These are phyloP conservation scores for Tetrao urogallus DNA, from an alignment of 2,113 vertebrate genomes.

Conservation along the genomic window DNA sequence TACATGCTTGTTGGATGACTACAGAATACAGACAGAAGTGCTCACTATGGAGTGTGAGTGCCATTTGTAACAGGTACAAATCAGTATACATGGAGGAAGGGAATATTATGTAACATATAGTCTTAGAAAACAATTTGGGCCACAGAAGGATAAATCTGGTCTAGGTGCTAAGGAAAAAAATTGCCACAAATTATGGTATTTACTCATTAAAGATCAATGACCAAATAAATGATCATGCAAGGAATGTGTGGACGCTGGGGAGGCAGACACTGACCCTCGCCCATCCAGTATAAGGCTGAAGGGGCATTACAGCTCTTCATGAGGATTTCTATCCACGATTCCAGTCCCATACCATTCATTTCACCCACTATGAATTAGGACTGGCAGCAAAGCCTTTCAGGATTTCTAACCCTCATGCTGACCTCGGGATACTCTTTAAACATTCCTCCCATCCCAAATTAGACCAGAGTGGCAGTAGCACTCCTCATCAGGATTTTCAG, in stretches of 20 bases:
- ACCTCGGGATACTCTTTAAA: not conserved
- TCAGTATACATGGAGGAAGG: not conserved
- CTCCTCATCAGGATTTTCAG: not conserved
- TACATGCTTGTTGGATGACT: not conserved
- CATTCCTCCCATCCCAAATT: not conserved
- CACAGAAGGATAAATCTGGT: not conserved
- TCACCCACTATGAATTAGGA: not conserved
- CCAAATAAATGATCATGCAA: not conserved
- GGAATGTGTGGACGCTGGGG: fast-evolving
- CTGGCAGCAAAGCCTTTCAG: not conserved
- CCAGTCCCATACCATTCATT: not conserved
- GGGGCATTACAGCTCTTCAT: not conserved
- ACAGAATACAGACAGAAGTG: not conserved
- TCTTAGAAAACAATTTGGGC: not conserved
- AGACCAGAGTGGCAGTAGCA: not conserved
- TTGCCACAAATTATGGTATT: not conserved
- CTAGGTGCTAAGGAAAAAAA: not conserved
- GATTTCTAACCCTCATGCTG: not conserved
- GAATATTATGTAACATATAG: not conserved
- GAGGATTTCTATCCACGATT: not conserved
- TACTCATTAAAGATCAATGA: not conserved
- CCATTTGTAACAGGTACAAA: not conserved
- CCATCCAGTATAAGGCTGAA: not conserved
- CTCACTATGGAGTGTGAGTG: not conserved
- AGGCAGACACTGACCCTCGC: not conserved